A percentile compares a stretch with the other conserved stretches of the same genome.
Conservation (phyloP, 2,113 vertebrate genomes). For the Spilogale gracilis region DNA sequence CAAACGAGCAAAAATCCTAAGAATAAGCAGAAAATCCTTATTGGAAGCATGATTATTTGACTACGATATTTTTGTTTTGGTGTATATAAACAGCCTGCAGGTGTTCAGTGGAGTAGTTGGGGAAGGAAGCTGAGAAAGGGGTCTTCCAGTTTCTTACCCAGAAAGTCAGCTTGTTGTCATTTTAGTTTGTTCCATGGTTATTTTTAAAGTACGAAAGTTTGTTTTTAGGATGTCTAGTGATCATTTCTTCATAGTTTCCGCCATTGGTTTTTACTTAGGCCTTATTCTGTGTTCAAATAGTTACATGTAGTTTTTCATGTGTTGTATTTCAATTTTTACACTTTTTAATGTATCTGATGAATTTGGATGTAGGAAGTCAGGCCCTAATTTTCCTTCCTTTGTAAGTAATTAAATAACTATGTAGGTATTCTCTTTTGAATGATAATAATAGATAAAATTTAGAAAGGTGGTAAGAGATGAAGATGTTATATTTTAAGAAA, state of each 20-base stretch:
- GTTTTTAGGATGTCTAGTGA: neutral
- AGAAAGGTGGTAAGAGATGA: neutral
- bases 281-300: slow-evolving; percentile 24
- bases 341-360: neutral
- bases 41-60: neutral
- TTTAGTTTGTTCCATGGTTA: slow-evolving; percentile 8
- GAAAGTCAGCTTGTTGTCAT: neutral
- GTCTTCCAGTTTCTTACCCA: neutral
- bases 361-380: neutral
- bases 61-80: neutral
- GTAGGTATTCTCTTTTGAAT: neutral
- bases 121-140: neutral
- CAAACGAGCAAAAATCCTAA: neutral
- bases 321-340: slow-evolving; percentile 8
- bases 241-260: neutral
- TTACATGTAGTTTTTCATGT: slow-evolving; percentile 15
- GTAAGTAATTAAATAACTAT: neutral
- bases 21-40: neutral
- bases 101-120: neutral
- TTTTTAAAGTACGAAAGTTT: neutral
- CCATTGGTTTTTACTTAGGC: neutral
- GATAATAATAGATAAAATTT: neutral
- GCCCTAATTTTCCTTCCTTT: neutral
- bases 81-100: neutral
- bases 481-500: neutral